Percentiles rank a stretch among this genome's conserved stretches.
Conservation (phyloP, 1,140 invertebrate genomes). For the Hyposmocoma kahamanoa region DNA sequence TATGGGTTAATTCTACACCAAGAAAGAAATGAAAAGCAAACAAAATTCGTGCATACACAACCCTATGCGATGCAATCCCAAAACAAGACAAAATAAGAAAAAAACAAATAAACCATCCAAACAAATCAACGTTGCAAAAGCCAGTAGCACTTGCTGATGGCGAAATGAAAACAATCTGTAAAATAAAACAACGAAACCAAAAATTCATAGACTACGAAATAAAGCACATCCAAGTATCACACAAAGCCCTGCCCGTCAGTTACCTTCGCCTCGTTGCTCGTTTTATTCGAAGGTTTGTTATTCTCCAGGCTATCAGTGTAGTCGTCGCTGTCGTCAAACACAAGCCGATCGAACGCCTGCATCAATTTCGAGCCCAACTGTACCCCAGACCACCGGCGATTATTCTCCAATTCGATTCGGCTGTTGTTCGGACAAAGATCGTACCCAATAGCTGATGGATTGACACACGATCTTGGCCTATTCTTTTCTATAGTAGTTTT, state of each 20-base stretch:
- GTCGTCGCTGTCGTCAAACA: slow-evolving; percentile 81
- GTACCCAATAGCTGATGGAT: slow-evolving; percentile 67
- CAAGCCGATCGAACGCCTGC: slow-evolving; percentile 80
- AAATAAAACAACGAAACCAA: slow-evolving; percentile 18
- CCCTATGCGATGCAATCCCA: too few species aligned
- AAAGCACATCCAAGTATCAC: slow-evolving; percentile 40
- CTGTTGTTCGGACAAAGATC: slow-evolving; percentile 68
- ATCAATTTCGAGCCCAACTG: slow-evolving; percentile 81
- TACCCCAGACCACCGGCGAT: slow-evolving; percentile 83
- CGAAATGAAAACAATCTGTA: slow-evolving; percentile 14
- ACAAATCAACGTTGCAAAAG: slow-evolving; percentile 19
- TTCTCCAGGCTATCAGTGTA: slow-evolving; percentile 84
- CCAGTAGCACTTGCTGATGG: slow-evolving; percentile 16
- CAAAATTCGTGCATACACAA: too few species aligned
- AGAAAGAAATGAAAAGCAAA: too few species aligned
- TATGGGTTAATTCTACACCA: too few species aligned
- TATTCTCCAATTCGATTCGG: slow-evolving; percentile 75
- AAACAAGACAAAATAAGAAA: too few species aligned
- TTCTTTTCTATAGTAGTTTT: slow-evolving; percentile 72
- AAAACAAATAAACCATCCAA: too few species aligned
- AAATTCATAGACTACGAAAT: slow-evolving; percentile 28
- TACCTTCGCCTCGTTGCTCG: slow-evolving; percentile 59
- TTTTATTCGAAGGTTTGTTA: slow-evolving; percentile 56
- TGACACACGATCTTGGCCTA: slow-evolving; percentile 81
- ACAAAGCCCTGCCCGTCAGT: slow-evolving; percentile 39